Conservation (phyloP, 2,797 vertebrate genomes). For the Tamandua tetradactyla region DNA sequence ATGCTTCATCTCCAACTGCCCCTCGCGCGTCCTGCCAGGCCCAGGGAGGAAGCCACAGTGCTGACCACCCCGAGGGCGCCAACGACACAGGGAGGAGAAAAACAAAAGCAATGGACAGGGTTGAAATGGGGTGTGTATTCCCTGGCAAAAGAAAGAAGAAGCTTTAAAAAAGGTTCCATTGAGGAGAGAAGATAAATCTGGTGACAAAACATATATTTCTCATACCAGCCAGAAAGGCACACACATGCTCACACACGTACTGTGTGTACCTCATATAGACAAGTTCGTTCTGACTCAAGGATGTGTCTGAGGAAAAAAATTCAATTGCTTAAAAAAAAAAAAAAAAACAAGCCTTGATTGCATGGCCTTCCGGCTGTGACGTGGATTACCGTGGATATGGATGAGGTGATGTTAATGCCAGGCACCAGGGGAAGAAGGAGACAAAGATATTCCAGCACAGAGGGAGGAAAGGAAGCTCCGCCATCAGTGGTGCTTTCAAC, state of each 20-base stretch:
- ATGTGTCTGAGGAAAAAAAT: not conserved
- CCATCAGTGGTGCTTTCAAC: not conserved
- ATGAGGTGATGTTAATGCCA: not conserved
- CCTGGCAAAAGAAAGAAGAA: not conserved
- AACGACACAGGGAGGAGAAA: not conserved
- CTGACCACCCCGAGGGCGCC: slow-evolving; percentile 43
- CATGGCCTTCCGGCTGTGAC: not conserved
- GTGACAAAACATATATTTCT: slow-evolving; percentile 55
- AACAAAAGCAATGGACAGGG: slow-evolving; percentile 71
- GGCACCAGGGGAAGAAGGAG: not conserved
- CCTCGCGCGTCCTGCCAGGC: slow-evolving; percentile 82
- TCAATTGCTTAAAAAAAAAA: not conserved
- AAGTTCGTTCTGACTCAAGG: not conserved
- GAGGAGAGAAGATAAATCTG: slow-evolving; percentile 57
- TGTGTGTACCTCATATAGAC: not conserved
- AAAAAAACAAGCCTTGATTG: not conserved
- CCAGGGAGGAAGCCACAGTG: slow-evolving; percentile 77
- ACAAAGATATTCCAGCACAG: not conserved
- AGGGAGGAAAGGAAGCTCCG: not conserved
- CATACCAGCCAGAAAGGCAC: not conserved
- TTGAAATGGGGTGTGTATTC: slow-evolving; percentile 56
- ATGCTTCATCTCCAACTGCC: slow-evolving; percentile 96
- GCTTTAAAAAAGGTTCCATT: not conserved
- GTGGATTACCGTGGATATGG: not conserved
- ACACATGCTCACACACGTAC: not conserved